phyloP scores from a whole-genome alignment of 2,888 invertebrate genomes.

The Pseudoips prasinana region DNA sequence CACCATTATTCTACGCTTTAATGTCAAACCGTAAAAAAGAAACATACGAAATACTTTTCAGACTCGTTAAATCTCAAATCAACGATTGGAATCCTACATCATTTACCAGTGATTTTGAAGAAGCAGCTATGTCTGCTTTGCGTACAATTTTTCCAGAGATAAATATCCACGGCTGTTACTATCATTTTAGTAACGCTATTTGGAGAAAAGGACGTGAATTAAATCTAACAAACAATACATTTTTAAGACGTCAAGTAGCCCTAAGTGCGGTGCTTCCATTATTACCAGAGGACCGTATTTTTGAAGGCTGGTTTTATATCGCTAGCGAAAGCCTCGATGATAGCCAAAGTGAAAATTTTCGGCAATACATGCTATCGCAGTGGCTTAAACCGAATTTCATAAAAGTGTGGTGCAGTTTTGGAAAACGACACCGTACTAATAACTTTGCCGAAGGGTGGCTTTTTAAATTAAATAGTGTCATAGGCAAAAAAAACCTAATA shows the following conservation, averaged over 20 bases:
- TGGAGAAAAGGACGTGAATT: constrained; percentile 7
- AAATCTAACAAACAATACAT: constrained; percentile 3
- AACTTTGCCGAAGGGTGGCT: constrained; percentile 9
- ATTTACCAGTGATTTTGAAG: constrained; percentile 8
- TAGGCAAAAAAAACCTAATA: constrained; percentile 1
- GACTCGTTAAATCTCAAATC: constrained; percentile 5
- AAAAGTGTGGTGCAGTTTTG: constrained; percentile 10
- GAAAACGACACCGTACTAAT: constrained; percentile 7
- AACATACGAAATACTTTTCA: constrained; percentile 5
- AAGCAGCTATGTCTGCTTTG: constrained; percentile 8
- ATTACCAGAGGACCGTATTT: constrained; percentile 8
- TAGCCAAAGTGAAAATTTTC: constrained; percentile 8
- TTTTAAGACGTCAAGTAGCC: constrained; percentile 1
- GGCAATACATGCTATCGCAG: constrained; percentile 9
- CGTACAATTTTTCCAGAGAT: constrained; percentile 4
- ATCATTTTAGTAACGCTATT: constrained; percentile 6
- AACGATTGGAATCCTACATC: constrained; percentile 6
- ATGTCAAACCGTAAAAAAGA: constrained; percentile 8
- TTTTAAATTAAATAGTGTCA: constrained; percentile 4
- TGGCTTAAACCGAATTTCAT: constrained; percentile 5
- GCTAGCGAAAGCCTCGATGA: constrained; percentile 10
- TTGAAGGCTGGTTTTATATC: constrained; percentile 14
- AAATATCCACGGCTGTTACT: constrained; percentile 7
- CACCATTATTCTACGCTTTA: constrained; percentile 12
- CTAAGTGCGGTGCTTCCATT: constrained; percentile 9